Percentiles rank a stretch among this genome's conserved stretches.
Conservation (phyloP, 2,888 invertebrate species). For the Cheilosia scutellata region DNA sequence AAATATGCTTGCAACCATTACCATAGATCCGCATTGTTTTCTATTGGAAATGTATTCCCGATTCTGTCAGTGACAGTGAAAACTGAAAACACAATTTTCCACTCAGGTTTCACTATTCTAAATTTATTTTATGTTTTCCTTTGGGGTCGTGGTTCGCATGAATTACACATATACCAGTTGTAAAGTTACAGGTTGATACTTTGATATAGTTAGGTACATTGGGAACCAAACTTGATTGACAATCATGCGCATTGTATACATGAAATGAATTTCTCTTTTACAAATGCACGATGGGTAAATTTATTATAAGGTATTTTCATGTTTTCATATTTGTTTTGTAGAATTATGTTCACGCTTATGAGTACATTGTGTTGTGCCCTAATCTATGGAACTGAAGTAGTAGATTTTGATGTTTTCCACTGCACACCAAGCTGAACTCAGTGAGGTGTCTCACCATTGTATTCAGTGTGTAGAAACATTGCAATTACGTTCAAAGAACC, state of each 20-base stretch:
- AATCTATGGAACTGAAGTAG: slow-evolving; percentile 37
- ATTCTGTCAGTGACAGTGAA: slow-evolving; percentile 64
- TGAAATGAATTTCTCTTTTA: slow-evolving; percentile 57
- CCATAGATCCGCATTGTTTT: slow-evolving; percentile 12
- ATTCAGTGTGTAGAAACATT: slow-evolving; percentile 7
- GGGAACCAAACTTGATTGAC: slow-evolving; percentile 44
- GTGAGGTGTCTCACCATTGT: slow-evolving; percentile 59
- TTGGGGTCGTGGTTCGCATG: slow-evolving; percentile 56
- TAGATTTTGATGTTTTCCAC: slow-evolving; percentile 7
- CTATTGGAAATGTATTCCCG: slow-evolving; percentile 34
- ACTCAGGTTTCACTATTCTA: slow-evolving; percentile 63
- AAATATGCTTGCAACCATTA: slow-evolving; percentile 43
- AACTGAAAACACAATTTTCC: slow-evolving; percentile 61
- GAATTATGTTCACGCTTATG: slow-evolving; percentile 45
- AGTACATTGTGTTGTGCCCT: slow-evolving; percentile 42
- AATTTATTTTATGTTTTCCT: slow-evolving; percentile 62
- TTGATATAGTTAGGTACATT: background rate
- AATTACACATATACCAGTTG: slow-evolving; percentile 33
- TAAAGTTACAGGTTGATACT: slow-evolving; percentile 51
- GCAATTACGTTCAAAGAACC: slow-evolving; percentile 44
- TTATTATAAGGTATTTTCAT: slow-evolving; percentile 29
- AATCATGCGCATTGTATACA: slow-evolving; percentile 66
- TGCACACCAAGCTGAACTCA: slow-evolving; percentile 35
- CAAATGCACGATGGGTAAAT: slow-evolving; percentile 54
- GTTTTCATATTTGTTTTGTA: slow-evolving; percentile 2